Evolutionary conservation across 2,797 vertebrate genomes (phyloP).

Genomic region (Rallus crepitans): DNA sequence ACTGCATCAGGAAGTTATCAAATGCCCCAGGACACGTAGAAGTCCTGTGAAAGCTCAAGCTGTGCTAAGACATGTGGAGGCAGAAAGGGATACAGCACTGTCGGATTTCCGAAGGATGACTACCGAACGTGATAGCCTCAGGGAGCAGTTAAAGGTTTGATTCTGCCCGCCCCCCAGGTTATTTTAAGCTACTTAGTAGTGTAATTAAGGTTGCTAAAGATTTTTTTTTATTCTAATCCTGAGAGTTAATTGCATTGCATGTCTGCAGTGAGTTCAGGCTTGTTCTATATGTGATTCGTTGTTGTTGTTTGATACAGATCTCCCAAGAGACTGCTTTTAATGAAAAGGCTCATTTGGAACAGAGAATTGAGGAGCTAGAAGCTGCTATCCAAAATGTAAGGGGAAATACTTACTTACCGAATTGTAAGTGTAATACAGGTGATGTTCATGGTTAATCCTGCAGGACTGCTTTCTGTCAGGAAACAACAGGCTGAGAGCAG

Average conservation of each 20-base stretch:
- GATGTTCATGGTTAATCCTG: background rate
- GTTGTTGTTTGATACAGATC: slow-evolving; percentile 77
- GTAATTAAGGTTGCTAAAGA: background rate
- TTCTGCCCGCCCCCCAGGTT: background rate
- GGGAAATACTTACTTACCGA: background rate
- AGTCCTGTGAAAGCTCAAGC: slow-evolving; percentile 71
- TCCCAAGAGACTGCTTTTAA: slow-evolving; percentile 83
- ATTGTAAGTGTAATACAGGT: background rate
- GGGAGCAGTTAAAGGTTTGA: slow-evolving; percentile 83
- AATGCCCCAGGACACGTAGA: slow-evolving; percentile 72
- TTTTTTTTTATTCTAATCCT: background rate
- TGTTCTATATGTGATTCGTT: background rate
- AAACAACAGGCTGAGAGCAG: background rate
- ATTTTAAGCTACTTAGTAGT: background rate
- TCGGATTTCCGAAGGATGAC: slow-evolving; percentile 81
- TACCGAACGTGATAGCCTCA: slow-evolving; percentile 82
- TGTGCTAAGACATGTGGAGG: slow-evolving; percentile 78
- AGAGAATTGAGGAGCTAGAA: slow-evolving; percentile 85
- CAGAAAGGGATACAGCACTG: slow-evolving; percentile 79
- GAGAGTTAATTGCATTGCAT: background rate
- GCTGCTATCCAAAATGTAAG: slow-evolving; percentile 78
- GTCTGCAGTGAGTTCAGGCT: background rate
- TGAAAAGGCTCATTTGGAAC: slow-evolving; percentile 84
- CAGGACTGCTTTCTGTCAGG: background rate
- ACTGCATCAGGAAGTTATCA: slow-evolving; percentile 79